Percentiles rank a stretch among this genome's conserved stretches.
phyloP scores from a whole-genome alignment of 1,140 invertebrate species.

The Procambarus clarkii region DNA sequence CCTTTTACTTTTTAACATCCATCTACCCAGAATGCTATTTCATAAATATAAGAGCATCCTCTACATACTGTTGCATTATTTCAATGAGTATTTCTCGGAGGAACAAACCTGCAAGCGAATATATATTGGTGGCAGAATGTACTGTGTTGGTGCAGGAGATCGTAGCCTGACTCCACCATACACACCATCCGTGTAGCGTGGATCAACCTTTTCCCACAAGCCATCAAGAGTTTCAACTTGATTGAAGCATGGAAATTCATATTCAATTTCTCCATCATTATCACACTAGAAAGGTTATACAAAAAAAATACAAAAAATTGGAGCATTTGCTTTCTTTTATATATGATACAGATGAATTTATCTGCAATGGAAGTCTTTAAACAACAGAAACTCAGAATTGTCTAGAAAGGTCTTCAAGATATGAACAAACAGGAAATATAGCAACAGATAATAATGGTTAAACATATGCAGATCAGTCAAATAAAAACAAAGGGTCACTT shows the following conservation, averaged over 20 bases:
- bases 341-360: no score
- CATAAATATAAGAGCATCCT: not conserved
- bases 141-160: conserved; percentile 78
- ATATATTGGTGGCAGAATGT: conserved; percentile 82
- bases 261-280: conserved; percentile 84
- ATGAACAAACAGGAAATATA: no score
- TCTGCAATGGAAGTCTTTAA: no score
- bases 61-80: not conserved
- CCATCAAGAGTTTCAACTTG: conserved; percentile 84
- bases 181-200: conserved; percentile 78
- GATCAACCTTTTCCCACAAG: conserved; percentile 83
- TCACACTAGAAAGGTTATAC: conserved; percentile 80
- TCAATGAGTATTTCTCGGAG: not conserved
- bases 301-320: not conserved
- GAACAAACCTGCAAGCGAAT: conserved; percentile 82
- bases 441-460: no score
- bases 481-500: no score
- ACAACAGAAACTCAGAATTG: no score
- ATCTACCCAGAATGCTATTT: not conserved
- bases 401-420: no score
- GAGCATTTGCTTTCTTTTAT: no score
- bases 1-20: not conserved
- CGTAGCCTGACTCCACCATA: conserved; percentile 84
- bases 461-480: no score
- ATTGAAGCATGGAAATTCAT: conserved; percentile 89